A percentile compares a stretch with the other conserved stretches of the same genome.
Evolutionary conservation across 2,113 vertebrate species (phyloP).

Genomic region (Vidua macroura): DNA sequence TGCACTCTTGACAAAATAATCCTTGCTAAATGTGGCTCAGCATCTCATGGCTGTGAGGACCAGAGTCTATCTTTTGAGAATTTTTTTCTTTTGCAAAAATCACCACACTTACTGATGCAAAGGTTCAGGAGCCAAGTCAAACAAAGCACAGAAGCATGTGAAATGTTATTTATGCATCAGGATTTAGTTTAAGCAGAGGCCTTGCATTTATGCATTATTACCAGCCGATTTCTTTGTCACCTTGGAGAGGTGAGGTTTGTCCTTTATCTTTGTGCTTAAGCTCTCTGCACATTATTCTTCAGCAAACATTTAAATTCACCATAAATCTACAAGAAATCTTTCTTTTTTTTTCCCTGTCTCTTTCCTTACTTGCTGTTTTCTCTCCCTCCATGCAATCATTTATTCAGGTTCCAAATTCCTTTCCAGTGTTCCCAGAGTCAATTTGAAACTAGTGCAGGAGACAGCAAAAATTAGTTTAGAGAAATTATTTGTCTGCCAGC

Average conservation of each 20-base stretch:
- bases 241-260: not conserved
- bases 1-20: not conserved
- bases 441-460: not conserved
- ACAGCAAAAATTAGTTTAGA: not conserved
- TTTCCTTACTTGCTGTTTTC: not conserved
- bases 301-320: constrained; percentile 36
- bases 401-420: not conserved
- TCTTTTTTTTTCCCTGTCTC: not conserved
- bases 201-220: not conserved
- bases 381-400: not conserved
- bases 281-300: not conserved
- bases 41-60: not conserved
- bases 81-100: not conserved
- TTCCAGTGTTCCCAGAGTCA: not conserved
- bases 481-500: not conserved
- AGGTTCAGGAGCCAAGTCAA: not conserved
- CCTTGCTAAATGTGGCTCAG: too few species aligned
- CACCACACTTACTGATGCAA: not conserved
- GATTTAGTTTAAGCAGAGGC: not conserved
- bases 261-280: constrained; percentile 15
- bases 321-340: not conserved
- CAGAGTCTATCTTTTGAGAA: not conserved
- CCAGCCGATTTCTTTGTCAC: not conserved
- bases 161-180: not conserved
- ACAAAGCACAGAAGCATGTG: not conserved